Conservation (phyloP, 1,140 invertebrate genomes). For the Trichogramma pretiosum region DNA sequence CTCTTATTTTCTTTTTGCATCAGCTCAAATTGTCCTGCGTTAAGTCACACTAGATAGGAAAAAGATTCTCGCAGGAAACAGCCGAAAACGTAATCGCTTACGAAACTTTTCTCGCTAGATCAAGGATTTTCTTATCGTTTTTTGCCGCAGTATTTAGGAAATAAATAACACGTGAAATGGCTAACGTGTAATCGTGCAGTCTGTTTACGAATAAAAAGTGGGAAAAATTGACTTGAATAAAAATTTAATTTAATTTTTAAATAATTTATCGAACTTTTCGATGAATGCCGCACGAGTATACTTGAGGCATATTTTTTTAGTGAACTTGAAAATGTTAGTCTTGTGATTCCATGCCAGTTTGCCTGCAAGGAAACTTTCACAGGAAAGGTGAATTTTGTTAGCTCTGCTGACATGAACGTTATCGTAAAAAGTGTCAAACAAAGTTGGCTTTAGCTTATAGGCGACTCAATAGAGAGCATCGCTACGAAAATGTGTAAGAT, state of each 20-base stretch:
- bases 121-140: background rate
- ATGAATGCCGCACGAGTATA: no score
- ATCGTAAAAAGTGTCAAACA: slow-evolving; percentile 18
- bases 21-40: slow-evolving; percentile 2
- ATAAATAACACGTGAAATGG: no score
- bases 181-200: no score
- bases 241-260: no score
- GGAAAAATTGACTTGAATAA: no score
- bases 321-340: no score
- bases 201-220: no score
- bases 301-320: no score
- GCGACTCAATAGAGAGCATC: no score
- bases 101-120: slow-evolving; percentile 1
- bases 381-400: slow-evolving; percentile 6
- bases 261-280: no score
- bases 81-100: slow-evolving; percentile 2
- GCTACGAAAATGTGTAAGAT: no score
- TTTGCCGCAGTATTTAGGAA: slow-evolving; percentile 1
- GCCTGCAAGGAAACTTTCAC: slow-evolving; percentile 8
- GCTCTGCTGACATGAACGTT: slow-evolving; percentile 5
- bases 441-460: slow-evolving; percentile 22
- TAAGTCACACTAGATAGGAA: background rate
- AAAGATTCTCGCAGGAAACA: background rate
- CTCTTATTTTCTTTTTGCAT: background rate
- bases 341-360: no score